phyloP scores from a whole-genome alignment of 1,140 invertebrate species.

The Coelopa frigida region DNA sequence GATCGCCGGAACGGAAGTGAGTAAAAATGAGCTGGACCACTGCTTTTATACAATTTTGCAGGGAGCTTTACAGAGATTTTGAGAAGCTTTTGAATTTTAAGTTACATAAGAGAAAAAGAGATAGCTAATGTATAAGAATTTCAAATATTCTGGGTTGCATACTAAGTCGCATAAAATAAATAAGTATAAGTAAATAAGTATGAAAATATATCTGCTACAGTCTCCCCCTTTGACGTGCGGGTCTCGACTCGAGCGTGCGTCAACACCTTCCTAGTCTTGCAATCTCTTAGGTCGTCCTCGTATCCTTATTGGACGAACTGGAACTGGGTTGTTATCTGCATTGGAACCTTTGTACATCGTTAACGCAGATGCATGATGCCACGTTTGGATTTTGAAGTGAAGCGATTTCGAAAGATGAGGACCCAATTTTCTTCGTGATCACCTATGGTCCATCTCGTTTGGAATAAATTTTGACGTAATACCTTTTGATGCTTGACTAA shows the following conservation, averaged over 20 bases:
- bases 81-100: too few species aligned
- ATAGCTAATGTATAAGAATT: too few species aligned
- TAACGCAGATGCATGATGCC: not conserved
- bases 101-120: too few species aligned
- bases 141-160: too few species aligned
- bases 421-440: slow-evolving; percentile 15
- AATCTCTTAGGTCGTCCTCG: slow-evolving; percentile 8
- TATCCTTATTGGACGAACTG: slow-evolving; percentile 3
- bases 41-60: too few species aligned
- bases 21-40: too few species aligned
- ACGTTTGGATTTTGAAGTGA: slow-evolving; percentile 2
- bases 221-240: slow-evolving; percentile 7
- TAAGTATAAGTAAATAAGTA: too few species aligned
- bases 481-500: slow-evolving; percentile 22
- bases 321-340: not conserved
- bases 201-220: too few species aligned
- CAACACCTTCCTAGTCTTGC: not conserved
- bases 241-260: slow-evolving; percentile 5
- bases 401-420: slow-evolving; percentile 21
- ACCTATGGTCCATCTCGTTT: slow-evolving; percentile 37
- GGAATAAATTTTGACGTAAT: slow-evolving; percentile 37
- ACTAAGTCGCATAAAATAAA: too few species aligned
- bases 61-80: too few species aligned
- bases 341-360: not conserved
- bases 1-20: too few species aligned